Base-by-base conservation (phyloP, 2,797 vertebrate genomes). In the Pipistrellus pipistrellus region DNA sequence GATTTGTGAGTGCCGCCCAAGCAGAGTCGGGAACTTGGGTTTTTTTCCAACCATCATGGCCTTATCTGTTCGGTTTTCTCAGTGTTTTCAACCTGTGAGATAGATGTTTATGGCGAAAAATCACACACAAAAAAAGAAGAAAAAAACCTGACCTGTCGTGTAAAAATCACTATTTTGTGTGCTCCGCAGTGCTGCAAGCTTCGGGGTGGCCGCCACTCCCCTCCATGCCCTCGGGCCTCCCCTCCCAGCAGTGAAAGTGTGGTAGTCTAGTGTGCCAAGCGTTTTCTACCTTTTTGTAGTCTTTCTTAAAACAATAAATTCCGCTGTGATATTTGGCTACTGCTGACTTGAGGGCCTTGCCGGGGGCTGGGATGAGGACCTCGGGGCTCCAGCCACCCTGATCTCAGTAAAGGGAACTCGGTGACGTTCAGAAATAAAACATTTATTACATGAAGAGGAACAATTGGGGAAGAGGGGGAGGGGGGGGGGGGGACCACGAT, bases 221-320 rank as follows among this genome's bases (percentile, higher is more conserved):
- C 86, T 35, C 86, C 64, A 2, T 35, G 41, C 88, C 93, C 90
- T 83, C 2, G 4, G 91, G 81, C 88, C 81, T 76, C 73, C 80
- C 94, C 77, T 73, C 82, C 93, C 23, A 69, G 97, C 88, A 59
- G 96, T 96, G 96, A 94, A 87, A 94, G 97, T 96, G 97, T 97
- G 95, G 94, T 97, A 97, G 97, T 97, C 78, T 97, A 97, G 97
- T 96, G 97, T 97, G 97, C 97, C n/a, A 93, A 95, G 97, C 98
- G 97, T 98, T 98, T 98, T 98, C 98, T 98, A 98, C 97, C 97
- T 98, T 98, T 98, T 98, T 98, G 98, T 98, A 98, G 97, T 98
- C 97, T 98, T 98, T 98, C 98, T 98, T 98, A 98, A 98, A 97
- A 97, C 96, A 98, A 98, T 98, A 98, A 98, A 98, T 96, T 96